Evolutionary conservation across 2,113 vertebrate species (phyloP).

Genomic region (Crotalus horridus): DNA sequence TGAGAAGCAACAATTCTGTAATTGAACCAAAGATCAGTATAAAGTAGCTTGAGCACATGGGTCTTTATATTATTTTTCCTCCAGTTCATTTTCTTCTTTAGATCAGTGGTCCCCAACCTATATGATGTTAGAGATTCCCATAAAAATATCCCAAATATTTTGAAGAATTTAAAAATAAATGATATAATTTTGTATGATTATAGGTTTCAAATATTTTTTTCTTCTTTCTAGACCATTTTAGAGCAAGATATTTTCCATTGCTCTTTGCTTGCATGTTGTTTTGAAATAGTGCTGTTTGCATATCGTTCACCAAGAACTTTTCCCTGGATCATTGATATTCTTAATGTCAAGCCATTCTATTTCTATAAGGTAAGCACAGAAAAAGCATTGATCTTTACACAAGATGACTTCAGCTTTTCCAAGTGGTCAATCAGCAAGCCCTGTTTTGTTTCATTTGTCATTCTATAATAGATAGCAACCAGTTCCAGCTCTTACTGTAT

Average conservation of each 20-base stretch:
- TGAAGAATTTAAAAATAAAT: background rate
- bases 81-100: background rate
- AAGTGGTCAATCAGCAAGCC: background rate
- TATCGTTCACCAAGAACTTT: conserved; percentile 94
- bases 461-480: background rate
- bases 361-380: conserved; percentile 89
- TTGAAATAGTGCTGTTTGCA: conserved; percentile 94
- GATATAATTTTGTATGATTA: background rate
- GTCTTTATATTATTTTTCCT: background rate
- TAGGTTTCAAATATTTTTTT: background rate
- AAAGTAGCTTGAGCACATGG: background rate
- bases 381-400: background rate
- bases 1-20: background rate
- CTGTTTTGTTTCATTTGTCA: background rate
- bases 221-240: conserved; percentile 77
- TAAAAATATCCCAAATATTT: background rate
- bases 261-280: conserved; percentile 89
- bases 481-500: background rate
- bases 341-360: conserved; percentile 85
- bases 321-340: conserved; percentile 90
- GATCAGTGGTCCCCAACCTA: no score
- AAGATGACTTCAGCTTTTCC: background rate
- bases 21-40: background rate
- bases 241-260: conserved; percentile 94
- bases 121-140: background rate